These are phyloP conservation scores for Bambusicola thoracicus DNA, from an alignment of 2,113 vertebrate species.

Conservation along the genomic window DNA sequence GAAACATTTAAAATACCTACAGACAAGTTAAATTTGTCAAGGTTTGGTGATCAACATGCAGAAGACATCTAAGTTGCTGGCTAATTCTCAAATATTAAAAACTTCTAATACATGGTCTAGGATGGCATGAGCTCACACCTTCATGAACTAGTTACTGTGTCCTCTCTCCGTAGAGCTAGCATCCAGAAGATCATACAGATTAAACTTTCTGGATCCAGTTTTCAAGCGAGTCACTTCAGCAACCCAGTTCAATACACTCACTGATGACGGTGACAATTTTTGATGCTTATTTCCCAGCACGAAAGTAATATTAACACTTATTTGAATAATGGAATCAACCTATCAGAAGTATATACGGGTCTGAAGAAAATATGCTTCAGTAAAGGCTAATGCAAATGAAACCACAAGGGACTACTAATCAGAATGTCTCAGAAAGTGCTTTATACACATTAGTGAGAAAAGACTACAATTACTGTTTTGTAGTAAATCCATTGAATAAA, in stretches of 20 bases:
- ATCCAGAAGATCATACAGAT: not conserved
- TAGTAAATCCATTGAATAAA: not conserved
- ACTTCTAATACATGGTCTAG: not conserved
- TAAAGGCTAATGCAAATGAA: not conserved
- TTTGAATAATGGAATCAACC: conserved; percentile 12
- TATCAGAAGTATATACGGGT: conserved; percentile 1
- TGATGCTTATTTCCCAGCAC: not conserved
- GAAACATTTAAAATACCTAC: not conserved
- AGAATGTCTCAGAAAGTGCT: not conserved
- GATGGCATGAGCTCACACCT: not conserved
- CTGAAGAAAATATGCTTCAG: not conserved
- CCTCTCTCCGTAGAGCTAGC: not conserved
- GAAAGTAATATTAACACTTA: not conserved
- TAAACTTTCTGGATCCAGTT: not conserved
- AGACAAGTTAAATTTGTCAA: not conserved
- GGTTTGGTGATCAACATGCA: not conserved
- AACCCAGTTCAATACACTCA: not conserved
- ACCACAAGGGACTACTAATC: not conserved
- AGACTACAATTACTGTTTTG: not conserved
- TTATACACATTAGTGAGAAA: not conserved
- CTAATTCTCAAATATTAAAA: not conserved
- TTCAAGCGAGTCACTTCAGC: not conserved
- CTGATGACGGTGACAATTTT: not conserved
- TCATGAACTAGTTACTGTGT: not conserved
- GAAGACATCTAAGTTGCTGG: not conserved